Base-by-base conservation (phyloP, 2,888 invertebrate genomes). In the Athripsodes cinereus region DNA sequence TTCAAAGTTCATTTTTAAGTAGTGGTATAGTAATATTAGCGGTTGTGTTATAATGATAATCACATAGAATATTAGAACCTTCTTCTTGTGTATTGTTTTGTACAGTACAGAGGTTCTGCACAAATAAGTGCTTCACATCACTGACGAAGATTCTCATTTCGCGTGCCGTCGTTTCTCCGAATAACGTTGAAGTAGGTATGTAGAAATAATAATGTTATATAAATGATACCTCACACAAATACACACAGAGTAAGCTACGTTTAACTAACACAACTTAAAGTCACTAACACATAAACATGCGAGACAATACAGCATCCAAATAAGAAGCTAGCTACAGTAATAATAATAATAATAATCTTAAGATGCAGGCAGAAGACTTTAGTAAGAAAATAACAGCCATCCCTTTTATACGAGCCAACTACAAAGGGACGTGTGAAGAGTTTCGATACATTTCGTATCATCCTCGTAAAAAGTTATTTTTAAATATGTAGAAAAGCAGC, bases 311-410 rank as follows among this genome's bases (percentile, higher is more conserved):
- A 40, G 65, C 65, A 61, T 63, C 63, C 63, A 56, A 55, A 60
- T 61, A 63, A 63, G 63, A 63, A 63, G 63, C 63, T 55, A 57
- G 58, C 54, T 35, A 47, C 55, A n/a, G n/a, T n/a, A n/a, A n/a
- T n/a, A n/a, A n/a, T n/a, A n/a, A n/a, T n/a, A n/a, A n/a, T n/a
- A n/a, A n/a, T n/a, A n/a, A n/a, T n/a, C n/a, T n/a, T n/a, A n/a
- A n/a, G n/a, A 44, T 59, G 55, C 59, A 35, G 31, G 35, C 40
- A 26, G 11, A 52, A 55, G 51, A 44, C 50, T 48, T 21, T n/a
- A n/a, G 34, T 35, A 48, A 44, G 18, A 22, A 49, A 11, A 49
- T 31, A 22, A 10, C 53, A n/a, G 10, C 18, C 54, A 19, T 58
- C 58, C 49, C 58, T 54, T 34, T 58, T 22, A 16, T 31, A 11